Base-by-base conservation (phyloP, 30 jellyfish, hydroid and myxozoan genomes). In the Clytia hemisphaerica region DNA sequence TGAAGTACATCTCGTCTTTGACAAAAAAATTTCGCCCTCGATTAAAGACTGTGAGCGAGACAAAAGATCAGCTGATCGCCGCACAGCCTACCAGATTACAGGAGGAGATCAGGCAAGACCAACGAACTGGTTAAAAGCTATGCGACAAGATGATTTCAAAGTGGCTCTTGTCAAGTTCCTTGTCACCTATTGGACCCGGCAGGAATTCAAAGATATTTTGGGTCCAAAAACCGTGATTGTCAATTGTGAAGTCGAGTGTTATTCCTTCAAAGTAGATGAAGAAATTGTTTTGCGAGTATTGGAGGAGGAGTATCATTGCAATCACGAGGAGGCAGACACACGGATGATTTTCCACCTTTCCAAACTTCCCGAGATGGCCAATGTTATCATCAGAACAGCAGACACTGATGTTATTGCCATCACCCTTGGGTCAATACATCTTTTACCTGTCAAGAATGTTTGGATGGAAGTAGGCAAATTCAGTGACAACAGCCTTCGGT, bases 321-420 rank as follows among this genome's bases (percentile, higher is more conserved):
- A n/a, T 51, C 66, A 51, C 24, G 66, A 51, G 24, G 66, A 51
- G 24, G 30, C 66, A n/a, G 53, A 42, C n/a, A 42, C 15, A 42
- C 12, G 53, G 53, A n/a, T n/a, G n/a, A 12, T 0, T 16, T 42
- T 12, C 54, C 54, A 42, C 54, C 54, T 42, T 9, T 42, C 53
- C n/a, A 9, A n/a, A 42, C 53, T 42, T 42, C 12, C 53, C n/a
- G 53, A n/a, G 53, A 9, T n/a, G n/a, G 15, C n/a, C 12, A 42
- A 42, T 42, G 53, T 42, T 42, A n/a, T 42, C 53, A 42, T 42
- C 12, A n/a, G 53, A 42, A 42, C 12, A 42, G 53, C n/a, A 12
- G 53, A 42, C n/a, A 42, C 53, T n/a, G n/a, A n/a, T n/a, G n/a
- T n/a, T n/a, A n/a, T n/a, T n/a, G n/a, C n/a, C n/a, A n/a, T n/a